Evolutionary conservation across 92 coral and sea anemone species (phyloP).

Genomic region (Paragorgia papillata): DNA sequence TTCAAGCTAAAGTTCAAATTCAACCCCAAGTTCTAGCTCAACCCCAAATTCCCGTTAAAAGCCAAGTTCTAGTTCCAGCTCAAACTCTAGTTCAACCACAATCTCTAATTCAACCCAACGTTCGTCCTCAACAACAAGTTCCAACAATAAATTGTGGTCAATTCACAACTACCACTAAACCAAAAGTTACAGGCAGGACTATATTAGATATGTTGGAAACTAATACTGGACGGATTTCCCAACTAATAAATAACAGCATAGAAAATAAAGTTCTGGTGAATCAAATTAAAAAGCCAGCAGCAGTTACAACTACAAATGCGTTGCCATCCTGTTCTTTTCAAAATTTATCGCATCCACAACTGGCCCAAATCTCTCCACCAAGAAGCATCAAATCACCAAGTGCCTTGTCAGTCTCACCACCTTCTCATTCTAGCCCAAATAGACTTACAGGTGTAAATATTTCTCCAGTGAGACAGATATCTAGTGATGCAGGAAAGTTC

Average conservation of each 20-base stretch:
- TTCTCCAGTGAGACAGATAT: conserved; percentile 20
- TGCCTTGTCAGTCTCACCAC: conserved; percentile 11
- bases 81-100: too few relatives aligned
- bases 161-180: conserved; percentile 11
- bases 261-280: conserved; percentile 1
- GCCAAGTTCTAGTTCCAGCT: too few relatives aligned
- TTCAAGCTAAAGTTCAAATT: too few relatives aligned
- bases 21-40: too few relatives aligned
- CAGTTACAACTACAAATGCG: neutral
- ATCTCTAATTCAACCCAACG: conserved; percentile 14
- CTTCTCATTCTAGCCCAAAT: conserved; percentile 18
- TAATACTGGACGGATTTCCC: neutral
- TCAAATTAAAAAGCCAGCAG: neutral
- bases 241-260: neutral
- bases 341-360: neutral
- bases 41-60: too few relatives aligned
- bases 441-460: conserved; percentile 15
- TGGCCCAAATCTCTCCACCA: conserved; percentile 33
- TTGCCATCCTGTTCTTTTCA: conserved; percentile 34
- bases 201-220: conserved; percentile 25
- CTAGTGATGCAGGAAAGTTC: conserved; percentile 25
- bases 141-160: neutral
- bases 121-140: conserved; percentile 18
- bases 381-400: conserved; percentile 18
- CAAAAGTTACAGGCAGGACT: conserved; percentile 21